A percentile compares a stretch with the other conserved stretches of the same genome.
Conservation (phyloP, 2,113 vertebrate genomes). For the Rhipidura dahli region DNA sequence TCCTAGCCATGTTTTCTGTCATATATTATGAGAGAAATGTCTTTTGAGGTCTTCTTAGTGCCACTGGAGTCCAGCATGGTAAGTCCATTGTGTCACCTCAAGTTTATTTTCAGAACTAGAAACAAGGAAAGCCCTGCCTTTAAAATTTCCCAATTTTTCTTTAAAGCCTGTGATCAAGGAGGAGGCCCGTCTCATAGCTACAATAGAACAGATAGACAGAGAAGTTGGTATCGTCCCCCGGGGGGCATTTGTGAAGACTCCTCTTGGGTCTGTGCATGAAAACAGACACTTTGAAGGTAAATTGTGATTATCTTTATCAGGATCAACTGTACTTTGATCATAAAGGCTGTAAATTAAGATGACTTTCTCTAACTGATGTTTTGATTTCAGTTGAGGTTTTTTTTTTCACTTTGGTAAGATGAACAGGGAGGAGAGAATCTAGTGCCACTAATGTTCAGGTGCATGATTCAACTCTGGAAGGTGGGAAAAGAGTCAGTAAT, state of each 20-base stretch:
- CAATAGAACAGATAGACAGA: slow-evolving; percentile 82
- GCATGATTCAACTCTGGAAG: not conserved
- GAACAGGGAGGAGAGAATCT: not conserved
- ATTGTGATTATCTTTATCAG: not conserved
- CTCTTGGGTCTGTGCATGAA: slow-evolving; percentile 75
- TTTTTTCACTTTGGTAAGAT: not conserved
- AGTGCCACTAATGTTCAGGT: not conserved
- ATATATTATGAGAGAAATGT: not conserved
- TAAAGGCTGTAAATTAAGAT: not conserved
- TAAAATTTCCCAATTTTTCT: not conserved
- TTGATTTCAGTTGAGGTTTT: not conserved
- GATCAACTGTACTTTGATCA: not conserved
- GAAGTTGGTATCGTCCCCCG: slow-evolving; percentile 85
- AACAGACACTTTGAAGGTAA: slow-evolving; percentile 91
- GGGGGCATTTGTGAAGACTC: slow-evolving; percentile 84
- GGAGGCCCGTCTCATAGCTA: slow-evolving; percentile 81
- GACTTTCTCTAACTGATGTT: not conserved
- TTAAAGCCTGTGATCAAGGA: slow-evolving; percentile 78
- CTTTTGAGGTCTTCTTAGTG: not conserved
- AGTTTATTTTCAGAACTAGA: not conserved
- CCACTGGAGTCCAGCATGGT: not conserved
- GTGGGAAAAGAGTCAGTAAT: not conserved
- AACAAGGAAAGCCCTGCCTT: not conserved
- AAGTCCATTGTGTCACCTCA: not conserved
- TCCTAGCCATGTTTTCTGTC: not conserved